Base-by-base conservation (phyloP, 1,140 invertebrate genomes). In the Akabosia matsudoensis region DNA sequence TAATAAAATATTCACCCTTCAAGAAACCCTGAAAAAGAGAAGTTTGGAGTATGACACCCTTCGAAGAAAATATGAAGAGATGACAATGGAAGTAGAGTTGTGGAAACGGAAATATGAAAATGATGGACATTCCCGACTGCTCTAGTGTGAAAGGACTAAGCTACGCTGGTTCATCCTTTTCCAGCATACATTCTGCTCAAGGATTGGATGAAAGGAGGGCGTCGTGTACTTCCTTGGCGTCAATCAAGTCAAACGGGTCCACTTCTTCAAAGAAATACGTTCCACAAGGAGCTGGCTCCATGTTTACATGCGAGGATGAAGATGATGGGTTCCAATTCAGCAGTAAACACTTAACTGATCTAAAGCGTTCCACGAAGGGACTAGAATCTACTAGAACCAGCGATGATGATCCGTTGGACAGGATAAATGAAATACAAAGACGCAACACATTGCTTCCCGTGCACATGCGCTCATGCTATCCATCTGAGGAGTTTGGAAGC, bases 381-480 rank as follows among this genome's bases (percentile, higher is more conserved):
- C 74, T 16, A 30, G 74, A 16, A 84, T 83, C 18, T 10, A 64
- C 61, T 80, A 14, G 84, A 86, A 56, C 82, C 81, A 51, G 80
- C 76, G 33, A 78, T 52, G 71, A 28, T 33, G 74, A 76, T 85
- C 85, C 45, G 22, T 56, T 83, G 75, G 83, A 84, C 26, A 83
- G 92, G 74, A 80, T 93, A 16, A 89, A 88, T 3, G 92, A 94
- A 83, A 86, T 97, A 22, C 89, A 91, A 82, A 89, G 90, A 82
- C 86, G 95, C 31, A 97, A 97, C 85, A 94, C 94, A 0, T 85
- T 96, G 70, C 92, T 92, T 78, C 92, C 90, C 24, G 93, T 94
- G 3, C 95, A 97, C 84, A 85, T 97, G 71, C 94, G 92, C 85
- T 93, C 92, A 78, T 91, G 93, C 0, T 97, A 97, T 86, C 92